These are phyloP conservation scores for Scomber japonicus DNA, from an alignment of 2,113 vertebrate genomes.

Conservation along the genomic window DNA sequence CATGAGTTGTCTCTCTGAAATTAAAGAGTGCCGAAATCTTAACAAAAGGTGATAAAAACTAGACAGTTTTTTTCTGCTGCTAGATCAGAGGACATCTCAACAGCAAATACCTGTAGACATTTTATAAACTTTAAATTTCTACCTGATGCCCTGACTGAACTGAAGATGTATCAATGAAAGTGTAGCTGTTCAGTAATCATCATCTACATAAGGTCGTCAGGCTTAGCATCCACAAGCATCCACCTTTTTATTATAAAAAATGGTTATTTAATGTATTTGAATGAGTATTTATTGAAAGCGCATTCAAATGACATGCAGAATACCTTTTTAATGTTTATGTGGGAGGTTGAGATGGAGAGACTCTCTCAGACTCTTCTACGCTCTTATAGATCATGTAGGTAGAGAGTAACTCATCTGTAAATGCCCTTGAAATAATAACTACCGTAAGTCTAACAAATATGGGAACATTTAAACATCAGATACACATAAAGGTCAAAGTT, in stretches of 20 bases:
- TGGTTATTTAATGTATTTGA: too few relatives aligned
- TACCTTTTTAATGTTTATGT: slow-evolving; percentile 3
- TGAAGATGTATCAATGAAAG: too few relatives aligned
- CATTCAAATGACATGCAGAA: too few relatives aligned
- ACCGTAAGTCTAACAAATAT: neutral
- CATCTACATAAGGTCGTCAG: too few relatives aligned
- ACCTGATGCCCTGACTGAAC: too few relatives aligned
- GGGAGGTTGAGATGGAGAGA: slow-evolving; percentile 13
- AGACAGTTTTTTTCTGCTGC: neutral
- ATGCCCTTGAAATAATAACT: neutral
- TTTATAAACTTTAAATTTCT: too few relatives aligned
- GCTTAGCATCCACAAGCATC: too few relatives aligned
- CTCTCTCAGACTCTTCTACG: neutral
- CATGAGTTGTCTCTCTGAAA: too few relatives aligned
- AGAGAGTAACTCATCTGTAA: neutral
- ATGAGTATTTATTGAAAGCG: neutral
- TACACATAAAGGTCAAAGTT: neutral
- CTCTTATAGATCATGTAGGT: neutral
- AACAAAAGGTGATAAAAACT: neutral
- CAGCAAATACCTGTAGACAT: neutral
- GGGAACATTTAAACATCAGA: neutral
- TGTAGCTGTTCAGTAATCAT: too few relatives aligned
- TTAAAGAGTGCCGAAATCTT: neutral
- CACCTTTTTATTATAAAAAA: too few relatives aligned
- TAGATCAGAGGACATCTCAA: neutral